Percentiles rank a stretch among this genome's conserved stretches.
These are phyloP conservation scores for Thera obeliscata DNA, from an alignment of 2,888 invertebrate species.

Conservation along the genomic window DNA sequence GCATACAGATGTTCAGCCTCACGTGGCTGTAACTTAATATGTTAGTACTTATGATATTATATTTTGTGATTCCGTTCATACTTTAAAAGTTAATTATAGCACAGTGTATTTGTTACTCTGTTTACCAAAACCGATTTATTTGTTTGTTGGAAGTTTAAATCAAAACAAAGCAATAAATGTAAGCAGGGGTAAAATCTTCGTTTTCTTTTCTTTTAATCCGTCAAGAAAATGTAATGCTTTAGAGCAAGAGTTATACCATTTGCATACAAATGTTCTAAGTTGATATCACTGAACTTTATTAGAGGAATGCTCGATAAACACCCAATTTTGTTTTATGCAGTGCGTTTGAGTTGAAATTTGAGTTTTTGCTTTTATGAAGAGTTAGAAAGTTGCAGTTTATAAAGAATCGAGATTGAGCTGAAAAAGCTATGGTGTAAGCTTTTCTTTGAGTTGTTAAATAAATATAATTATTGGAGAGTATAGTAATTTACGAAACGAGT, in stretches of 20 bases:
- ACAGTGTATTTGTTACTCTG: conserved; percentile 14
- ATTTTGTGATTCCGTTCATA: neutral
- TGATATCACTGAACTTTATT: conserved; percentile 69
- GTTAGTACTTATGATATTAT: too few species aligned
- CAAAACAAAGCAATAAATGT: conserved; percentile 55
- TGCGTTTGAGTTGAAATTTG: conserved; percentile 45
- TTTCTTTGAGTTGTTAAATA: too few species aligned
- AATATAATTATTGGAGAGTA: too few species aligned
- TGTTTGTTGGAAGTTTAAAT: conserved; percentile 35
- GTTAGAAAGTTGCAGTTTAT: neutral
- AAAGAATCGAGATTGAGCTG: too few species aligned
- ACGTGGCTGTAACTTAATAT: too few species aligned
- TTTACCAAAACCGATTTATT: conserved; percentile 18
- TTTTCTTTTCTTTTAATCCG: conserved; percentile 61
- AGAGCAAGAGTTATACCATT: conserved; percentile 75
- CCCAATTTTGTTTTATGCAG: conserved; percentile 57
- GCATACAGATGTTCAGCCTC: too few species aligned
- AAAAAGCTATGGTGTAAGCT: too few species aligned
- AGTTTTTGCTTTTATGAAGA: conserved; percentile 49
- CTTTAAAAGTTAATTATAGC: neutral
- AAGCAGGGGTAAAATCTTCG: conserved; percentile 62
- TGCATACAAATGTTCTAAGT: conserved; percentile 68
- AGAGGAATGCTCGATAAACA: conserved; percentile 67
- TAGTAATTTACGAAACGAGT: too few species aligned
- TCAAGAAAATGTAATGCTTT: conserved; percentile 66